phyloP scores from a whole-genome alignment of 2,113 vertebrate genomes.

The Diadophis punctatus region DNA sequence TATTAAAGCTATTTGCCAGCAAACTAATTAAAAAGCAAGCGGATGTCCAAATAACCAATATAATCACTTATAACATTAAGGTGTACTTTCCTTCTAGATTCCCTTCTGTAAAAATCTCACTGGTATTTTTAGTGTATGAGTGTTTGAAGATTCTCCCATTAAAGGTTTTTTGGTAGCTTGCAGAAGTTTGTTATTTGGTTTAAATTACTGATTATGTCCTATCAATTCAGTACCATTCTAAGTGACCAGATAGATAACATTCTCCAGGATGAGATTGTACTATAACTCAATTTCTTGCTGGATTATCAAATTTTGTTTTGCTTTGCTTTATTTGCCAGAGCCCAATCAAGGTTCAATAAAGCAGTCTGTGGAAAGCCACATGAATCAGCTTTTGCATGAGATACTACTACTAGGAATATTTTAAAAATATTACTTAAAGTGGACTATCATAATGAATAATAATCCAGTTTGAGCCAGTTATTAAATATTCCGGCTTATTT shows the following conservation, averaged over 20 bases:
- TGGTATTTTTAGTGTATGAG: background rate
- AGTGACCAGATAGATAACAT: background rate
- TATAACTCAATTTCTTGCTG: background rate
- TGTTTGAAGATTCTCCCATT: background rate
- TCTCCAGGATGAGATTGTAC: background rate
- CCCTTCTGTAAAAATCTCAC: background rate
- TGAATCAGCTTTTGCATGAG: background rate
- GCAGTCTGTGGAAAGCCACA: background rate
- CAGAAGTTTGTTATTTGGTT: background rate
- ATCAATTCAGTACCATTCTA: background rate
- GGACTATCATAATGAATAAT: background rate
- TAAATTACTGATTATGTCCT: background rate
- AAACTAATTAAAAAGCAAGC: background rate
- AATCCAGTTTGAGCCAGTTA: background rate
- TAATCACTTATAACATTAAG: background rate
- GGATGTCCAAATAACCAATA: background rate
- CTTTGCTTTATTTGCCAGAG: background rate
- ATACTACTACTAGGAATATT: background rate
- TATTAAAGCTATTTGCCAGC: background rate
- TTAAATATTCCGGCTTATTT: background rate
- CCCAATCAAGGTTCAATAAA: background rate
- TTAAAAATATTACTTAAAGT: background rate
- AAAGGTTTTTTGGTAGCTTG: background rate
- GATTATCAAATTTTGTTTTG: background rate
- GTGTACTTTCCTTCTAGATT: background rate